These are phyloP conservation scores for Collichthys lucidus DNA, from an alignment of 2,113 vertebrate species.

Conservation along the genomic window DNA sequence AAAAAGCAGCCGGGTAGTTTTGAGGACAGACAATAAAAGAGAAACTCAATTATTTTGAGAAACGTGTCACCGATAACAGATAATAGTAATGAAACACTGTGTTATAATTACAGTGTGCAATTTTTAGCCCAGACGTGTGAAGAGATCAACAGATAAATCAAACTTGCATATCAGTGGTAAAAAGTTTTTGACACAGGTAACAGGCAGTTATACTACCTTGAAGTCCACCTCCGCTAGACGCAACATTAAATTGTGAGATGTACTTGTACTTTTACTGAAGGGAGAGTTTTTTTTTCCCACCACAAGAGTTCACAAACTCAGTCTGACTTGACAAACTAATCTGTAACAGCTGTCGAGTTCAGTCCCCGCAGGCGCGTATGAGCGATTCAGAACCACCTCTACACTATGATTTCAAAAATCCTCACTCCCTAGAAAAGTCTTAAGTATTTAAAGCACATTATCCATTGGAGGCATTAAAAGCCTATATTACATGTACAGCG, in stretches of 20 bases:
- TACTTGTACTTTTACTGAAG: too few species aligned
- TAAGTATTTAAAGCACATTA: slow-evolving; percentile 9
- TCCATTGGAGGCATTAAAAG: slow-evolving; percentile 37
- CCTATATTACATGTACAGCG: slow-evolving; percentile 19
- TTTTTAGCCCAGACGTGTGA: background rate
- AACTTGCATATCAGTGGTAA: background rate
- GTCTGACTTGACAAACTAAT: background rate
- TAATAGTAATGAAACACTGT: background rate
- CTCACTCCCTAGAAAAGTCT: background rate
- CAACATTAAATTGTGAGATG: background rate
- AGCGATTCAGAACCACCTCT: background rate
- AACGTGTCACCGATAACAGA: background rate
- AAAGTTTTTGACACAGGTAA: background rate
- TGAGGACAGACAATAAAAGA: background rate
- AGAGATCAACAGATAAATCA: background rate
- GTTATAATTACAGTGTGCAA: background rate
- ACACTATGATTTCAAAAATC: background rate
- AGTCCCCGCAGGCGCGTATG: background rate
- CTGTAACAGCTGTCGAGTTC: background rate
- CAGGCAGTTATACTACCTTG: too few species aligned
- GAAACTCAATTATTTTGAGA: background rate
- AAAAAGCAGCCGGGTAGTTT: background rate
- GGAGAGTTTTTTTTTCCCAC: background rate
- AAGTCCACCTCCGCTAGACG: background rate
- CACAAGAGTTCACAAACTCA: background rate